These are phyloP conservation scores for Rhingia rostrata DNA, from an alignment of 2,888 invertebrate species.

Conservation along the genomic window DNA sequence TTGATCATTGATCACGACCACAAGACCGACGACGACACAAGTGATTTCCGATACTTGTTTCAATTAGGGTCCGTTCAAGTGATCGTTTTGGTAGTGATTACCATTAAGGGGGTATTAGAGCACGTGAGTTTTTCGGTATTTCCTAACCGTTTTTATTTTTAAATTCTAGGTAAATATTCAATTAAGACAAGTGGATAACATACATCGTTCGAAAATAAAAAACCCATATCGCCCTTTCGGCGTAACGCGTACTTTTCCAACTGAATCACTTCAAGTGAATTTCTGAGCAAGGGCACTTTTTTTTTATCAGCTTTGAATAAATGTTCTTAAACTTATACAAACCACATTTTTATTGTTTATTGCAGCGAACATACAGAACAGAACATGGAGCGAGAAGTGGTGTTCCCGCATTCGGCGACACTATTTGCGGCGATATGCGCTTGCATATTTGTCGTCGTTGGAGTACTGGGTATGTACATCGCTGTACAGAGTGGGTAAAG, in stretches of 20 bases:
- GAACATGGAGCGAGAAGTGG: constrained; percentile 76
- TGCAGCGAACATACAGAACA: constrained; percentile 34
- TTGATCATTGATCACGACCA: constrained; percentile 48
- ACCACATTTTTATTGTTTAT: constrained; percentile 15
- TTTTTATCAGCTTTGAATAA: constrained; percentile 9
- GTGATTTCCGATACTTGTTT: constrained; percentile 52
- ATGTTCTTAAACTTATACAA: not conserved
- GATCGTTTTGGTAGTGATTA: constrained; percentile 28
- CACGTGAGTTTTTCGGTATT: constrained; percentile 11
- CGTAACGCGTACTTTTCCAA: not conserved
- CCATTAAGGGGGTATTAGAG: constrained; percentile 7
- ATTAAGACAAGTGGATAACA: not conserved
- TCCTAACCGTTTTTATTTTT: constrained; percentile 12
- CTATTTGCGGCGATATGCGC: constrained; percentile 91
- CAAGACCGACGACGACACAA: constrained; percentile 6
- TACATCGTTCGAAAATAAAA: not conserved
- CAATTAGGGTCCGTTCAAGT: constrained; percentile 31
- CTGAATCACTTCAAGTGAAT: constrained; percentile 5
- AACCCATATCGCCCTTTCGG: constrained; percentile 22
- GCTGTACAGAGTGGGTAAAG: not conserved
- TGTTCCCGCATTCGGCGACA: constrained; percentile 89
- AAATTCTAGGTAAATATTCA: constrained; percentile 47
- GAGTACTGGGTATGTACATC: constrained; percentile 88
- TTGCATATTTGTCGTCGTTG: constrained; percentile 90
- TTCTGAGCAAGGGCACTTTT: not conserved